Conservation (phyloP, 2,113 vertebrate species). For the Ciconia boyciana region DNA sequence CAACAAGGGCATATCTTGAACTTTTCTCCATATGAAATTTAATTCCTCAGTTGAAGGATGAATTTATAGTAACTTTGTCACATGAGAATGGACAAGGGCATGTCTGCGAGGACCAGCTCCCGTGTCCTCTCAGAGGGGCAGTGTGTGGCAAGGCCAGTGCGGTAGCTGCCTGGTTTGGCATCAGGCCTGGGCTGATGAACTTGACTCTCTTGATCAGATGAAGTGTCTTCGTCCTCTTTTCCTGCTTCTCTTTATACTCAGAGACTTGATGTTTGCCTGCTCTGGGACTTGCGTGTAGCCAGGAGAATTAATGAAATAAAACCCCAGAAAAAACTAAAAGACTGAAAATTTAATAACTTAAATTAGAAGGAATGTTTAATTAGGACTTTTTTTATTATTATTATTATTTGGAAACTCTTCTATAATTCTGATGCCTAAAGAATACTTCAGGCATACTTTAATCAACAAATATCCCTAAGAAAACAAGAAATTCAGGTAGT, state of each 20-base stretch:
- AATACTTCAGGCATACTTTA: background rate
- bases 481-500: background rate
- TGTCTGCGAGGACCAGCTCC: background rate
- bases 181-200: background rate
- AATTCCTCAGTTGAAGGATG: background rate
- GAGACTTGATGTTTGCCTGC: background rate
- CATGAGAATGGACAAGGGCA: background rate
- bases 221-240: background rate
- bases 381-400: background rate
- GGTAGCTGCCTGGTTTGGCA: background rate
- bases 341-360: background rate
- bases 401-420: background rate
- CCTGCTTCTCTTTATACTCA: background rate
- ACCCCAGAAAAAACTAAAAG: background rate
- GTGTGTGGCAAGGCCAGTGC: no score
- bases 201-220: no score
- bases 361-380: background rate
- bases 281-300: background rate
- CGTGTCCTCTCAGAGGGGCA: accelerated
- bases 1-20: background rate
- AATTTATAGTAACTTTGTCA: background rate
- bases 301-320: background rate
- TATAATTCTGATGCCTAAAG: background rate
- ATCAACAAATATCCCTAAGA: background rate
- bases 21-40: background rate